A percentile compares a stretch with the other conserved stretches of the same genome.
These are phyloP conservation scores for Rhorus exstirpatorius DNA, from an alignment of 2,888 invertebrate genomes.

Conservation along the genomic window DNA sequence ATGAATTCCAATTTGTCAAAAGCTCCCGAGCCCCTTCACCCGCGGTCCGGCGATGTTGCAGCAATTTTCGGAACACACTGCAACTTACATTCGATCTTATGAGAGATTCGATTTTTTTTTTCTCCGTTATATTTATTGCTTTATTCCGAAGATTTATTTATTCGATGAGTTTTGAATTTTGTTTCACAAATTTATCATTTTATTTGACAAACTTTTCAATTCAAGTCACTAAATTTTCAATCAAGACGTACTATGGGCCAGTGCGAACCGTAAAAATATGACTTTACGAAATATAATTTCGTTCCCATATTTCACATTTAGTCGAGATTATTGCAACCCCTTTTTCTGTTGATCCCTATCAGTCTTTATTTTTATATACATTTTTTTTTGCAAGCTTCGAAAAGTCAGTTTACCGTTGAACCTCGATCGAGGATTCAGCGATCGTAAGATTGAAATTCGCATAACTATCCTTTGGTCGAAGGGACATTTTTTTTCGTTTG, in stretches of 20 bases:
- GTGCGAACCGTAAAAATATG: neutral
- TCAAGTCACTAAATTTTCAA: neutral
- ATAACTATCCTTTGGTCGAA: no score
- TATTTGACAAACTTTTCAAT: neutral
- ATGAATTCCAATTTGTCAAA: neutral
- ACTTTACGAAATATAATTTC: constrained; percentile 29
- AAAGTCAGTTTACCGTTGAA: neutral
- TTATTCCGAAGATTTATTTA: neutral
- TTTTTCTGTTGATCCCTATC: neutral
- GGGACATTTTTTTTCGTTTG: no score
- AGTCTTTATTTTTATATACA: neutral
- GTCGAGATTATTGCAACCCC: neutral
- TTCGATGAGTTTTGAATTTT: neutral
- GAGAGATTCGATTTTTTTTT: neutral
- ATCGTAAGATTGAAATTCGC: no score
- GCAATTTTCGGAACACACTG: constrained; percentile 26
- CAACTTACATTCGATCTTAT: constrained; percentile 35
- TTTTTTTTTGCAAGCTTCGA: constrained; percentile 2
- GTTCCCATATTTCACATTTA: constrained; percentile 20
- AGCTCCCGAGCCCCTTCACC: neutral
- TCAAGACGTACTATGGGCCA: neutral
- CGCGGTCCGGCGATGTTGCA: neutral
- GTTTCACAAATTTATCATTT: neutral
- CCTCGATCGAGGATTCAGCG: neutral
- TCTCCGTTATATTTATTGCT: neutral